Base-by-base conservation (phyloP, 2,888 invertebrate species). In the Spodoptera littoralis region DNA sequence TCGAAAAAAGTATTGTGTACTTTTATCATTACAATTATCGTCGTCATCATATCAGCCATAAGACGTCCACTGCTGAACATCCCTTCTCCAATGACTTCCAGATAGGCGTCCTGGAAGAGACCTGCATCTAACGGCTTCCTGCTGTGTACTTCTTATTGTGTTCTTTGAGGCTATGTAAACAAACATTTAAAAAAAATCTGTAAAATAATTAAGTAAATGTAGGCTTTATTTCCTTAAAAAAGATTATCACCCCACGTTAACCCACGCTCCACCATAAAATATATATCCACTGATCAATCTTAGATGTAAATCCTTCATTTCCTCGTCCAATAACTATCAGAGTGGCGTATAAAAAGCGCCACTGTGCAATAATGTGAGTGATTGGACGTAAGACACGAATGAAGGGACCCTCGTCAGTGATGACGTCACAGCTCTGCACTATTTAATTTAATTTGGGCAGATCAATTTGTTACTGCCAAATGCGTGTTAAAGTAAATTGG, bases 341-440 rank as follows among this genome's bases (percentile, higher is more conserved):
- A 47, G 9, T 46, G 53, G 50, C 60, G 66, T 58, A 70, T 69
- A 79, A 73, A 73, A 78, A 79, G 67, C 36, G 46, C 47, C 59
- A 52, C 50, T 48, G 57, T 57, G 65, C 58, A 69, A 77, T 79
- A 83, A 86, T 81, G 83, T 84, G 79, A 85, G 87, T 87, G 88
- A 89, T 89, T 86, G 89, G 87, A 86, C 83, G 83, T 61, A 68
- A 68, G 79, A 79, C 78, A 83, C 78, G 75, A 76, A 67, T 69
- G 74, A 65, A 83, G 80, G 73, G 82, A 82, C 86, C 87, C 84
- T 85, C 77, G 83, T 88, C 87, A 86, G 49, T 44, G 70, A 61
- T 72, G 73, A 73, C 75, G 65, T 65, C 80, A 65, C 43, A 12
- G 22, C 65, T 59, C 61, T 57, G 56, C 57, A 67, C 70, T 70